A percentile compares a stretch with the other conserved stretches of the same genome.
These are phyloP conservation scores for Ianthella basta DNA, from an alignment of 37 sponge, comb jelly and placozoan genomes.

Conservation along the genomic window DNA sequence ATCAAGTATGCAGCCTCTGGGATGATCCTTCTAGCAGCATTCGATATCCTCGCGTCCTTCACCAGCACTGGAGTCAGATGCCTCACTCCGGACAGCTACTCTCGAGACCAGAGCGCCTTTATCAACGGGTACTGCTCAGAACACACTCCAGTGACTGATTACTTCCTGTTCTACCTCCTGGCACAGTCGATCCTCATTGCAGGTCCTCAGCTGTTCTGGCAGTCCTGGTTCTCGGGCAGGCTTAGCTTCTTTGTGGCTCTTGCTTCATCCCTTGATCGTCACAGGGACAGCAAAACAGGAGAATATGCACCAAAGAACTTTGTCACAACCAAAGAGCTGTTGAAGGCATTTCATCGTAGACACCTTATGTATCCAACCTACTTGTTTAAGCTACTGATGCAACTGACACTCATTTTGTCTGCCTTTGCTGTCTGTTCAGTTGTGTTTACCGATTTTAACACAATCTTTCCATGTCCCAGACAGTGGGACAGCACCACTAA, in stretches of 20 bases:
- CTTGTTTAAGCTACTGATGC: not conserved
- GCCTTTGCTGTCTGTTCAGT: not conserved
- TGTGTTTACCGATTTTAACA: not conserved
- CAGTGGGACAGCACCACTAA: too few species aligned
- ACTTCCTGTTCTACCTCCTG: slow-evolving; percentile 3
- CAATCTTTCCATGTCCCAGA: not conserved
- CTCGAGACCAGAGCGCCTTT: slow-evolving; percentile 4
- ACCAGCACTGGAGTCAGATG: not conserved
- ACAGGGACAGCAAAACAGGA: not conserved
- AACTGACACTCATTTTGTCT: too few species aligned
- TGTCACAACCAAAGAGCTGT: not conserved
- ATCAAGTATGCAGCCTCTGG: not conserved
- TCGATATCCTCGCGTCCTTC: not conserved
- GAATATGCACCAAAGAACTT: not conserved
- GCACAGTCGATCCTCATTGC: not conserved
- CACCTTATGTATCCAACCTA: not conserved
- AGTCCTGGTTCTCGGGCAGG: not conserved
- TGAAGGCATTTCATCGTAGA: not conserved
- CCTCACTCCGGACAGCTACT: not conserved
- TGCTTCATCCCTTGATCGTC: not conserved
- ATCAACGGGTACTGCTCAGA: slow-evolving; percentile 21
- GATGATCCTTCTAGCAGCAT: not conserved
- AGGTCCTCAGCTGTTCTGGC: not conserved
- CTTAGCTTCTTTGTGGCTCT: not conserved
- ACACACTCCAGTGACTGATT: not conserved